Conservation (phyloP, 2,113 vertebrate species). For the Podarcis raffonei region DNA sequence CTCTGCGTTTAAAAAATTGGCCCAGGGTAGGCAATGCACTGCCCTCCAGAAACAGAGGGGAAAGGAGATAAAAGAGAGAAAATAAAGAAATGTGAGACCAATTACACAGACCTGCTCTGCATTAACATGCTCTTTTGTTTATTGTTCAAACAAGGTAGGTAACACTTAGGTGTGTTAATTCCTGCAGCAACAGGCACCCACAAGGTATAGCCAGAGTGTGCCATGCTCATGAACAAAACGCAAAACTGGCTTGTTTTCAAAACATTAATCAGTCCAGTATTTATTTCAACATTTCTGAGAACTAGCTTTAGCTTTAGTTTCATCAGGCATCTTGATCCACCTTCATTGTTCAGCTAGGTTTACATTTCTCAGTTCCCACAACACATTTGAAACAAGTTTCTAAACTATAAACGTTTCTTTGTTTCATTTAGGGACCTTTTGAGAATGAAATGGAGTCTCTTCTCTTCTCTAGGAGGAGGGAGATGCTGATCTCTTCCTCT, state of each 20-base stretch:
- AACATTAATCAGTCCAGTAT: neutral
- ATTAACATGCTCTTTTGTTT: rapidly evolving
- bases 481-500: neutral
- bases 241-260: neutral
- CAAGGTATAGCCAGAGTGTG: neutral
- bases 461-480: no score
- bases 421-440: neutral
- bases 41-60: no score
- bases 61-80: neutral
- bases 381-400: neutral
- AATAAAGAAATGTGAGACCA: neutral
- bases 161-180: conserved; percentile 23
- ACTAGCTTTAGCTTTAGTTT: neutral
- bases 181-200: neutral
- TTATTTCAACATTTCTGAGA: neutral
- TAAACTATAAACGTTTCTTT: neutral
- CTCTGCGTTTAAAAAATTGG: no score
- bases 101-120: neutral
- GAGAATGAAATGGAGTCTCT: no score
- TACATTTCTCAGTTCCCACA: neutral
- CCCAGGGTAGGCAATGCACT: no score
- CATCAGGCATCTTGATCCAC: neutral
- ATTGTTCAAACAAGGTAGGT: neutral
- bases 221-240: neutral
- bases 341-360: neutral